A percentile compares a stretch with the other conserved stretches of the same genome.
Evolutionary conservation across 2,113 vertebrate species (phyloP).

Genomic region (Mirounga angustirostris): DNA sequence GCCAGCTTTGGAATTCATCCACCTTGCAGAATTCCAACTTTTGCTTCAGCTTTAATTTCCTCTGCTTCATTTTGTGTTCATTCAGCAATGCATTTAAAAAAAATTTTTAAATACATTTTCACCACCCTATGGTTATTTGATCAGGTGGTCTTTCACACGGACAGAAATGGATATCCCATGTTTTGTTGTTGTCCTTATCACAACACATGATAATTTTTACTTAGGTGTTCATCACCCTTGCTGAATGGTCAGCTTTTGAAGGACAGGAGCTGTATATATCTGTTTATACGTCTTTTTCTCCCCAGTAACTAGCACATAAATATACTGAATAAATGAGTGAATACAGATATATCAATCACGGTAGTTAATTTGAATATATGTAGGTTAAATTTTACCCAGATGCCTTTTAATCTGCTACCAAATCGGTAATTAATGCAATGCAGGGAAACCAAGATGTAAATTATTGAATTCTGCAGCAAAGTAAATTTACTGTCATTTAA

Average conservation of each 20-base stretch:
- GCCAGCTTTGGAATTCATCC: not conserved
- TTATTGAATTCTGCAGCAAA: conserved; percentile 75
- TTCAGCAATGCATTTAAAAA: not conserved
- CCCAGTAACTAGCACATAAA: not conserved
- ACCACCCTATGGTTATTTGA: not conserved
- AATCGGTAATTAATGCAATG: conserved; percentile 77
- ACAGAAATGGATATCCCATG: not conserved
- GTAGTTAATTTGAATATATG: conserved; percentile 64
- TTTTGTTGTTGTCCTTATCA: not conserved
- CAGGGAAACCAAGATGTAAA: conserved; percentile 70
- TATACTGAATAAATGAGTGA: conserved; percentile 31
- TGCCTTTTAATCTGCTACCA: conserved; percentile 67
- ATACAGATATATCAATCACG: conserved; percentile 62
- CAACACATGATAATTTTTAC: not conserved
- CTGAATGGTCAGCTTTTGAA: conserved; percentile 24
- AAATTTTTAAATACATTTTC: not conserved
- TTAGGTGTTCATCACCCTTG: not conserved
- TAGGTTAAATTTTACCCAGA: conserved; percentile 78
- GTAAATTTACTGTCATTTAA: conserved; percentile 81
- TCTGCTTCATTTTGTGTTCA: not conserved
- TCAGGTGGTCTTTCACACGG: not conserved
- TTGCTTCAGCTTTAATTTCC: not conserved
- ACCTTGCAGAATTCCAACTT: not conserved
- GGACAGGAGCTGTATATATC: not conserved
- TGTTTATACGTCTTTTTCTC: conserved; percentile 15